A percentile compares a stretch with the other conserved stretches of the same genome.
These are phyloP conservation scores for Octodonta nipae DNA, from an alignment of 2,888 invertebrate species.

Conservation along the genomic window DNA sequence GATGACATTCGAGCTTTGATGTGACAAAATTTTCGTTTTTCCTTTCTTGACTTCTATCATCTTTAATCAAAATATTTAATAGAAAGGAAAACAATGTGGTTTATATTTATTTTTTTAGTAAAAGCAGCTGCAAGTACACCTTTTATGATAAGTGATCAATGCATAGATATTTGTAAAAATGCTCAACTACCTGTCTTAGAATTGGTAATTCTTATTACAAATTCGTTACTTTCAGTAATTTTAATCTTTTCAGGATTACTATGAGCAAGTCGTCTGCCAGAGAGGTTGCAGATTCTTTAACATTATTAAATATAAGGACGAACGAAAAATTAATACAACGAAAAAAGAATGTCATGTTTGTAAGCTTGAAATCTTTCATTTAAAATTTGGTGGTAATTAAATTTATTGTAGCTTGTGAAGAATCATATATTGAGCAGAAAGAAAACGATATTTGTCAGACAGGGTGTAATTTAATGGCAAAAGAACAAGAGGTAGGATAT, in stretches of 20 bases:
- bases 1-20: too few species aligned
- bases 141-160: conserved; percentile 15
- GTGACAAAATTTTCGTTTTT: too few species aligned
- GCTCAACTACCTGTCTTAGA: conserved; percentile 17
- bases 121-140: conserved; percentile 4
- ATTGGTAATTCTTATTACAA: conserved; percentile 12
- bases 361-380: conserved; percentile 16
- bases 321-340: conserved; percentile 23
- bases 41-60: too few species aligned
- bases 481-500: conserved; percentile 19
- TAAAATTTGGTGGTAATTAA: neutral
- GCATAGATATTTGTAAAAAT: conserved; percentile 17
- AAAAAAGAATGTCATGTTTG: conserved; percentile 26
- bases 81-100: too few species aligned
- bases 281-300: conserved; percentile 28
- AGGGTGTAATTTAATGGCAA: conserved; percentile 25
- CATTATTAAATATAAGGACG: conserved; percentile 25
- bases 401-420: conserved; percentile 23
- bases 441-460: conserved; percentile 20
- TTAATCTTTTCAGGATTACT: conserved; percentile 19
- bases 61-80: too few species aligned
- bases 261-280: conserved; percentile 25
- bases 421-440: conserved; percentile 19
- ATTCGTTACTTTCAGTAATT: conserved; percentile 4
- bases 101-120: neutral